Percentiles rank a stretch among this genome's conserved stretches.
These are phyloP conservation scores for Drusus annulatus DNA, from an alignment of 1,140 invertebrate species.

Conservation along the genomic window DNA sequence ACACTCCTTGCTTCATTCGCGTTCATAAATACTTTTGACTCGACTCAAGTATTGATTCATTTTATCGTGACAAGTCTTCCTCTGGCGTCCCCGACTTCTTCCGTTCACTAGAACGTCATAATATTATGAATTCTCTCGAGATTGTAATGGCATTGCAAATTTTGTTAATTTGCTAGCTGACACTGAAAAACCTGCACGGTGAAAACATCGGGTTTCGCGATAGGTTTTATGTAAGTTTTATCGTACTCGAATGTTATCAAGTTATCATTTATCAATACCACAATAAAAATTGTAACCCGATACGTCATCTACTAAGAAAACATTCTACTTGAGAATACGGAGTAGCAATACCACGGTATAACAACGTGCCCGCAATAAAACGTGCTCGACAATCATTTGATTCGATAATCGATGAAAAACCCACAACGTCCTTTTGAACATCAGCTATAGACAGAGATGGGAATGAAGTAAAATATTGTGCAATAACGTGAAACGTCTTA, in stretches of 20 bases:
- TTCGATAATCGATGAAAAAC: conserved; percentile 22
- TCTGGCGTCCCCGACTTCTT: too few relatives aligned
- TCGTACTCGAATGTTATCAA: neutral
- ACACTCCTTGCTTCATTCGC: too few relatives aligned
- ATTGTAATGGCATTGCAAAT: too few relatives aligned
- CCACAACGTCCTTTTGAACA: neutral
- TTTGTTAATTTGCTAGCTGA: too few relatives aligned
- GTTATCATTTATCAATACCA: conserved; percentile 12
- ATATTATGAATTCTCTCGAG: too few relatives aligned
- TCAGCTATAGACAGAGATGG: conserved; percentile 1
- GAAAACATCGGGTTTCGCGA: too few relatives aligned
- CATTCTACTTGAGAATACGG: neutral
- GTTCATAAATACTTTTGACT: too few relatives aligned
- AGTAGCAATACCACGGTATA: neutral
- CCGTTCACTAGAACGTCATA: too few relatives aligned
- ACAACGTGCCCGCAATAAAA: neutral
- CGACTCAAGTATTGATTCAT: too few relatives aligned
- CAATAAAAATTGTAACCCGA: conserved; percentile 23
- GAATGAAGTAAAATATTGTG: conserved; percentile 34
- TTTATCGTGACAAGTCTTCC: too few relatives aligned
- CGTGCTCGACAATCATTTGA: neutral
- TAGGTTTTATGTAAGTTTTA: too few relatives aligned
- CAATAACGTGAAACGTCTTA: conserved; percentile 60
- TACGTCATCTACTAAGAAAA: conserved; percentile 30
- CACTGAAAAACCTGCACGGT: too few relatives aligned